A percentile compares a stretch with the other conserved stretches of the same genome.
phyloP scores from a whole-genome alignment of 2,113 vertebrate species.

The Cavia porcellus region DNA sequence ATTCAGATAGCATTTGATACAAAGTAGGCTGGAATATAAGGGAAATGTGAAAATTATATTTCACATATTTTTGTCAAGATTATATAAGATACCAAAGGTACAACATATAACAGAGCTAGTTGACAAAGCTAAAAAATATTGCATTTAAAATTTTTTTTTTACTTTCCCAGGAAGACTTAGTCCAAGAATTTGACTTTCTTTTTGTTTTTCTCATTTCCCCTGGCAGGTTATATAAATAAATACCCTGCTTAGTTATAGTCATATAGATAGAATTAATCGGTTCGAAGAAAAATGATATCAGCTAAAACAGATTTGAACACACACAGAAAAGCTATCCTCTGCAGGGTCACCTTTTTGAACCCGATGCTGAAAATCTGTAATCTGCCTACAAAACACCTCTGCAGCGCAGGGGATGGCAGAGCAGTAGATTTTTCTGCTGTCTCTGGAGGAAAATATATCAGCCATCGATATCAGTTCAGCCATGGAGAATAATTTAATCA shows the following conservation, averaged over 20 bases:
- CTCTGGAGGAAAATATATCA: slow-evolving; percentile 77
- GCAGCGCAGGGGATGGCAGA: background rate
- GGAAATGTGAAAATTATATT: background rate
- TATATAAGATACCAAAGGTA: background rate
- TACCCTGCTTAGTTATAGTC: background rate
- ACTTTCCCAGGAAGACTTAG: background rate
- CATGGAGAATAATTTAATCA: slow-evolving; percentile 84
- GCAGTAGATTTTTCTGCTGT: slow-evolving; percentile 62
- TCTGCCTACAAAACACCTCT: slow-evolving; percentile 50
- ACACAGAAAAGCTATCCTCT: background rate
- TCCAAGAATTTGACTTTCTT: slow-evolving; percentile 37
- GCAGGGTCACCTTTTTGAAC: slow-evolving; percentile 77
- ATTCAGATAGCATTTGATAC: background rate
- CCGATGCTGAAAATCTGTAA: slow-evolving; percentile 64
- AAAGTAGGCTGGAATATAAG: background rate
- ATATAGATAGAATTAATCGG: background rate
- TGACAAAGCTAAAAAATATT: background rate
- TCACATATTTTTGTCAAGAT: background rate
- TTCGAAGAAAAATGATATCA: slow-evolving; percentile 48
- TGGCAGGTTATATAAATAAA: slow-evolving; percentile 41
- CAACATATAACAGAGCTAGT: background rate
- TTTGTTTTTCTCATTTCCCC: background rate
- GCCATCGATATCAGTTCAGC: slow-evolving; percentile 65
- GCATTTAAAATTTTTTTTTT: background rate
- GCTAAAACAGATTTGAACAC: slow-evolving; percentile 13